These are phyloP conservation scores for Furnarius figulus DNA, from an alignment of 2,113 vertebrate species.

Conservation along the genomic window DNA sequence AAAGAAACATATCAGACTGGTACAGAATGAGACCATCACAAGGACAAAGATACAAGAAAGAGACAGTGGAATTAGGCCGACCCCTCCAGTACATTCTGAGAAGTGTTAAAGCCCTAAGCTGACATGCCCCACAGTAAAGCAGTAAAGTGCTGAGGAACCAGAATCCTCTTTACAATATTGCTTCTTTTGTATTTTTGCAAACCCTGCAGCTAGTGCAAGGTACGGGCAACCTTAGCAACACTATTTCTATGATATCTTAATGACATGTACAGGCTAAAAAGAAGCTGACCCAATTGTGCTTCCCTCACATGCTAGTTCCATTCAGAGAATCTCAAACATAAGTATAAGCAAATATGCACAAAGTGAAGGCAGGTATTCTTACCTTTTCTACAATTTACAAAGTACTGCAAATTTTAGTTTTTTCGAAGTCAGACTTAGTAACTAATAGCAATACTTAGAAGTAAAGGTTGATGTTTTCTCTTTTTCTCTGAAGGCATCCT, in stretches of 20 bases:
- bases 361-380: not conserved
- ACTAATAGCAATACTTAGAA: not conserved
- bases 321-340: not conserved
- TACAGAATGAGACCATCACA: not conserved
- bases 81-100: not conserved
- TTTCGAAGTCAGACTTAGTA: not conserved
- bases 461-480: not conserved
- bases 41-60: not conserved
- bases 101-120: not conserved
- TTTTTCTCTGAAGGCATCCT: not conserved
- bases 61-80: not conserved
- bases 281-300: accelerated
- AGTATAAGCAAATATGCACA: not conserved
- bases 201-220: not conserved
- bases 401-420: not conserved
- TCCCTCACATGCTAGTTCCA: not conserved
- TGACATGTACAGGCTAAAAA: not conserved
- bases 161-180: not conserved
- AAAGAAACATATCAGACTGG: not conserved
- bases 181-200: not conserved
- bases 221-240: not conserved
- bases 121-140: not conserved
- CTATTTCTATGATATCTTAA: not conserved
- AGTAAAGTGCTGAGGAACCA: not conserved
- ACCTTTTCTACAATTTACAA: not conserved